phyloP scores from a whole-genome alignment of 2,113 vertebrate species.

The Tursiops truncatus region DNA sequence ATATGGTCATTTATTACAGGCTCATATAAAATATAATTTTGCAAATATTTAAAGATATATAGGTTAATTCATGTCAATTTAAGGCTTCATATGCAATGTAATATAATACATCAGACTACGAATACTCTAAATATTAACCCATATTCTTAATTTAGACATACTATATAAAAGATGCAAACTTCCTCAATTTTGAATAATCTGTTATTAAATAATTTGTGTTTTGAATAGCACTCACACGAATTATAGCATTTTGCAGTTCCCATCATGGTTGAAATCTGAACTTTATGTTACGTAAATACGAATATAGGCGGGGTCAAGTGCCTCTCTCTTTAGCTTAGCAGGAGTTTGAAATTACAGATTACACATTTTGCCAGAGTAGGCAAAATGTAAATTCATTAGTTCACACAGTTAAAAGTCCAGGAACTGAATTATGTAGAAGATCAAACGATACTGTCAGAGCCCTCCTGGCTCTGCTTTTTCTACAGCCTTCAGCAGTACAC shows the following conservation, averaged over 20 bases:
- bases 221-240: neutral
- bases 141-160: conserved; percentile 28
- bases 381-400: neutral
- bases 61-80: conserved; percentile 63
- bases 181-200: neutral
- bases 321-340: neutral
- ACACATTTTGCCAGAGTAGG: neutral
- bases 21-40: conserved; percentile 53
- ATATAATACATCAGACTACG: neutral
- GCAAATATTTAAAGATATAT: conserved; percentile 50
- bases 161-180: neutral
- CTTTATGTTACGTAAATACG: neutral
- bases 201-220: neutral
- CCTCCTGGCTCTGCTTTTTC: neutral
- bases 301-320: neutral
- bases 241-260: neutral
- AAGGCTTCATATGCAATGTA: neutral
- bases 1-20: conserved; percentile 50
- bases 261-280: neutral
- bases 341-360: conserved; percentile 12
- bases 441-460: neutral
- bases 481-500: too few relatives aligned
- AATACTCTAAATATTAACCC: neutral
- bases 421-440: neutral
- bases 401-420: neutral